A percentile compares a stretch with the other conserved stretches of the same genome.
Evolutionary conservation across 1,140 invertebrate genomes (phyloP).

Genomic region (Leptoteleia sp.): DNA sequence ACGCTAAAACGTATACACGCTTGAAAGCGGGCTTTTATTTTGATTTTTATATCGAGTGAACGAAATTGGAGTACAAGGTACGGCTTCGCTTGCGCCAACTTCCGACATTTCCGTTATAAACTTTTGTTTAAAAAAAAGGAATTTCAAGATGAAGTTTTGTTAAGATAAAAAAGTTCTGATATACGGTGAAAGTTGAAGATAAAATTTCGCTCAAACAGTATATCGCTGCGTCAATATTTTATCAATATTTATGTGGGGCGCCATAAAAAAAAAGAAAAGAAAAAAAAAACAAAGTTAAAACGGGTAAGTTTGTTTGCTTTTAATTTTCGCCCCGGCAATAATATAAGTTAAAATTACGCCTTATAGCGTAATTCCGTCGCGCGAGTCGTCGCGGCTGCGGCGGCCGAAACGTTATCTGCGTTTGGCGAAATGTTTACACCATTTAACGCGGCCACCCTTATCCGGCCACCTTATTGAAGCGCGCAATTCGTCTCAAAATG

Average conservation of each 20-base stretch:
- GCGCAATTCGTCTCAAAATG: too few species aligned
- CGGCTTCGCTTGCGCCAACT: too few species aligned
- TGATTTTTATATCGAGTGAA: too few species aligned
- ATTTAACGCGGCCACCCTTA: constrained; percentile 4
- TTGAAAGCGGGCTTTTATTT: too few species aligned
- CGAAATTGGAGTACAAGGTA: too few species aligned
- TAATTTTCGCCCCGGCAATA: neutral
- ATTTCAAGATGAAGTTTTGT: neutral
- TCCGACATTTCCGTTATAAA: neutral
- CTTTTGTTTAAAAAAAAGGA: constrained; percentile 1
- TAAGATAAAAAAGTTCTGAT: neutral
- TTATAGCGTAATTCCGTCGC: neutral
- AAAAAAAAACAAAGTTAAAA: constrained; percentile 7
- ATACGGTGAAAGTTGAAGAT: constrained; percentile 27
- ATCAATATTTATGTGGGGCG: constrained; percentile 21
- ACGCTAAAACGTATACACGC: too few species aligned
- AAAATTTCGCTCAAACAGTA: constrained; percentile 8
- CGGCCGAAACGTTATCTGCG: too few species aligned
- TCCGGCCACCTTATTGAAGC: too few species aligned
- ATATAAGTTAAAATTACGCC: neutral
- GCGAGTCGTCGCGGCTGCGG: too few species aligned
- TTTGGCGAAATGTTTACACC: neutral
- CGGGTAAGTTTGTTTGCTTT: constrained; percentile 22
- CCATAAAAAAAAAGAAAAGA: neutral
- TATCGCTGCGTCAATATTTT: constrained; percentile 13